Conservation (phyloP, 2,888 invertebrate genomes). For the Ariolimax columbianus region DNA sequence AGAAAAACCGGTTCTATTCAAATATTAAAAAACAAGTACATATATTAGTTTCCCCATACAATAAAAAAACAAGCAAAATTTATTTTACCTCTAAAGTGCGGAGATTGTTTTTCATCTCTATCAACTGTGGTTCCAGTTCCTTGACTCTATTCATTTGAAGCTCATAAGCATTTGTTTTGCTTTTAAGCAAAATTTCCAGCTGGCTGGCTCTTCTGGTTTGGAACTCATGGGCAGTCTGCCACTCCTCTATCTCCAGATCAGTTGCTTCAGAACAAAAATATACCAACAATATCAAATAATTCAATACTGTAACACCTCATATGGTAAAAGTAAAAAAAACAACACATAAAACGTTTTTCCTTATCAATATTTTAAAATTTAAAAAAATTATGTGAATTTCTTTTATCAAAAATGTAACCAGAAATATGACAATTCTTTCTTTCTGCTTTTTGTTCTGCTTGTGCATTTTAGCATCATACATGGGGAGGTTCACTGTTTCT, state of each 20-base stretch:
- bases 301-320: neutral
- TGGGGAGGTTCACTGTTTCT: no score
- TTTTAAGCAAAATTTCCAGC: slow-evolving; percentile 23
- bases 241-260: slow-evolving; percentile 52
- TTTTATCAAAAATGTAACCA: no score
- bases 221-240: slow-evolving; percentile 44
- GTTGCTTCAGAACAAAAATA: slow-evolving; percentile 29
- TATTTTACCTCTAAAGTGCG: slow-evolving; percentile 16
- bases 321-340: neutral
- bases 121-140: slow-evolving; percentile 12
- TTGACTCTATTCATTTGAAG: slow-evolving; percentile 2
- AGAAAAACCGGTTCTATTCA: no score
- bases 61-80: no score
- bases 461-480: no score
- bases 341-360: neutral
- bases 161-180: slow-evolving; percentile 24
- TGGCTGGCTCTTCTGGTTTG: slow-evolving; percentile 35
- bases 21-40: no score
- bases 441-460: no score
- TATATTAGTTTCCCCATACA: no score
- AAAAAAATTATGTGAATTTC: neutral
- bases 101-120: neutral
- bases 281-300: neutral
- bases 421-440: no score
- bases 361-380: neutral